phyloP scores from a whole-genome alignment of 2,113 vertebrate genomes.

The Eleginops maclovinus region DNA sequence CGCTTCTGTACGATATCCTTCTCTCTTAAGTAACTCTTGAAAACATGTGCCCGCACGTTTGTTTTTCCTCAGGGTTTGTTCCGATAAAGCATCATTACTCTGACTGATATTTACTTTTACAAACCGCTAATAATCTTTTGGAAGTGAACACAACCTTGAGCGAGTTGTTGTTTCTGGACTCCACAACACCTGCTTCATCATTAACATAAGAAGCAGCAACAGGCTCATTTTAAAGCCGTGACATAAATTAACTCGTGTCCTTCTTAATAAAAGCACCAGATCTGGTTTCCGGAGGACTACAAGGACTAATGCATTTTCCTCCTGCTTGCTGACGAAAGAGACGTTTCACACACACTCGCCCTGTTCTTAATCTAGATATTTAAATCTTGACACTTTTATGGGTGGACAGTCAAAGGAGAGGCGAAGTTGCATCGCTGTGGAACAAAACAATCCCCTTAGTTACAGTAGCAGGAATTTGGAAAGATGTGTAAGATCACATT shows the following conservation, averaged over 20 bases:
- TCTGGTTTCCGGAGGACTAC: constrained; percentile 76
- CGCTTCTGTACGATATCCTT: constrained; percentile 25
- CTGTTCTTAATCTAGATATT: constrained; percentile 79
- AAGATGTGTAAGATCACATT: constrained; percentile 82
- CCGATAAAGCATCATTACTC: constrained; percentile 39
- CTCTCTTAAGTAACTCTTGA: constrained; percentile 1
- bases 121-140: constrained; percentile 18
- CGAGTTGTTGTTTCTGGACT: constrained; percentile 45
- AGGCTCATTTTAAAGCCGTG: constrained; percentile 74
- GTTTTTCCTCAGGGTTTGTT: constrained; percentile 24
- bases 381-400: constrained; percentile 85
- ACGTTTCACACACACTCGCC: constrained; percentile 68
- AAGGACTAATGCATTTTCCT: constrained; percentile 83
- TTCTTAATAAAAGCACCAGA: constrained; percentile 76
- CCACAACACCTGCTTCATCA: constrained; percentile 77
- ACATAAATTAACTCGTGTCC: constrained; percentile 82
- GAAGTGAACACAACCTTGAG: constrained; percentile 32
- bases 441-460: constrained; percentile 79
- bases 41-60: constrained; percentile 60
- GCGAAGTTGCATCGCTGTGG: constrained; percentile 70
- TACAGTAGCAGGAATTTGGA: constrained; percentile 82
- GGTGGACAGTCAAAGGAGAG: constrained; percentile 74
- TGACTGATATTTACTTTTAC: constrained; percentile 36
- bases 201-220: constrained; percentile 74
- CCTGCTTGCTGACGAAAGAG: constrained; percentile 70